Conservation (phyloP, 2,888 invertebrate species). For the Cremastinae sp. region DNA sequence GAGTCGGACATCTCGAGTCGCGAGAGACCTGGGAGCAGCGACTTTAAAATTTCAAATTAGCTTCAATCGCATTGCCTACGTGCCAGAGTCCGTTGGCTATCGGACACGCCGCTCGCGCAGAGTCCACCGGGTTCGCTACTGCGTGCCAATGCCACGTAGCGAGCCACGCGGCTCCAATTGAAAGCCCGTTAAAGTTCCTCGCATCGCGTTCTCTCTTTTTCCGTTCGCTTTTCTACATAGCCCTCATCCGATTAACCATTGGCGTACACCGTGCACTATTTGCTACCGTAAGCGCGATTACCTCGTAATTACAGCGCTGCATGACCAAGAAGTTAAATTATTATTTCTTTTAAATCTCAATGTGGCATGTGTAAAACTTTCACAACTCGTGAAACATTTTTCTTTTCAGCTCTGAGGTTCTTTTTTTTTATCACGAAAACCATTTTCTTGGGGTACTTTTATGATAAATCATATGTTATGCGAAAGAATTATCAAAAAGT, state of each 20-base stretch:
- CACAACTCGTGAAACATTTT: constrained; percentile 1
- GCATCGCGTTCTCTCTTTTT: constrained; percentile 38
- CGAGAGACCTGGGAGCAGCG: constrained; percentile 29
- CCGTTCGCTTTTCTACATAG: background rate
- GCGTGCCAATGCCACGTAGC: constrained; percentile 56
- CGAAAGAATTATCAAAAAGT: too few species aligned
- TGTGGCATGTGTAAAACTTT: too few species aligned
- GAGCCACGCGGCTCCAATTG: constrained; percentile 58
- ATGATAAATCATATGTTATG: too few species aligned
- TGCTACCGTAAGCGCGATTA: constrained; percentile 28
- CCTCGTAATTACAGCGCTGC: constrained; percentile 42
- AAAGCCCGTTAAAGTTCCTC: constrained; percentile 62
- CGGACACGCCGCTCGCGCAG: constrained; percentile 44
- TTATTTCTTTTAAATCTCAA: background rate
- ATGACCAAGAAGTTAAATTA: constrained; percentile 35
- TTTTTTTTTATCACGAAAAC: too few species aligned
- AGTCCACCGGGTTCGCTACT: constrained; percentile 28
- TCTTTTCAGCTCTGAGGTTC: too few species aligned
- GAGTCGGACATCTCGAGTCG: constrained; percentile 60
- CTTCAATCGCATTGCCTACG: constrained; percentile 76
- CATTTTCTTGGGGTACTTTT: too few species aligned
- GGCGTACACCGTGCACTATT: constrained; percentile 56
- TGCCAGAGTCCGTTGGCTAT: constrained; percentile 63
- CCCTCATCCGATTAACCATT: constrained; percentile 46
- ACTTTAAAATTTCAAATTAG: constrained; percentile 78